phyloP scores from a whole-genome alignment of 2,888 invertebrate species.

The Ferrisia virgata region DNA sequence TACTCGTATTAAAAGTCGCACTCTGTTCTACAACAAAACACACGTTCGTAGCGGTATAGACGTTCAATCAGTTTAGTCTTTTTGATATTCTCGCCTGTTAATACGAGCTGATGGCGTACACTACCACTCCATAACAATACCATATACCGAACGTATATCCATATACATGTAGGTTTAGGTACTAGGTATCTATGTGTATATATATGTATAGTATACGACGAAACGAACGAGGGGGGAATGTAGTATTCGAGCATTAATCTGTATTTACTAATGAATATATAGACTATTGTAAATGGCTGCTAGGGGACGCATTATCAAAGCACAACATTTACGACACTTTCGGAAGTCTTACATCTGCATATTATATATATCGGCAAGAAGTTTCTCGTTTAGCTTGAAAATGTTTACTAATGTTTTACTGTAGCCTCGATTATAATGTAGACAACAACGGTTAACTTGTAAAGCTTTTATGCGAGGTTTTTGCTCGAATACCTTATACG shows the following conservation, averaged over 20 bases:
- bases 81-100: neutral
- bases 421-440: constrained; percentile 20
- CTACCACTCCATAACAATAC: no score
- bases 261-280: constrained; percentile 45
- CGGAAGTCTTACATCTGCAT: constrained; percentile 28
- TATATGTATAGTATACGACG: neutral
- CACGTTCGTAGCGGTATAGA: constrained; percentile 21
- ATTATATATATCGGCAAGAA: constrained; percentile 33
- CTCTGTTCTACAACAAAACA: constrained; percentile 36
- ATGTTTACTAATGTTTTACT: constrained; percentile 32
- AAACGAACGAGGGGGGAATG: neutral
- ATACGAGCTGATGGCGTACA: neutral
- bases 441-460: constrained; percentile 26
- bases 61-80: constrained; percentile 31
- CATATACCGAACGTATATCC: no score
- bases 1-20: constrained; percentile 22
- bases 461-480: constrained; percentile 13
- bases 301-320: constrained; percentile 32
- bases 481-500: neutral
- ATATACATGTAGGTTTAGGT: no score
- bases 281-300: constrained; percentile 39
- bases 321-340: constrained; percentile 29
- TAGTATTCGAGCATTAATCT: constrained; percentile 32
- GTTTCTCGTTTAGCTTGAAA: constrained; percentile 27
- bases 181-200: no score